Percentiles rank a stretch among this genome's conserved stretches.
phyloP scores from a whole-genome alignment of 2,113 vertebrate species.

The Urocolius indicus region DNA sequence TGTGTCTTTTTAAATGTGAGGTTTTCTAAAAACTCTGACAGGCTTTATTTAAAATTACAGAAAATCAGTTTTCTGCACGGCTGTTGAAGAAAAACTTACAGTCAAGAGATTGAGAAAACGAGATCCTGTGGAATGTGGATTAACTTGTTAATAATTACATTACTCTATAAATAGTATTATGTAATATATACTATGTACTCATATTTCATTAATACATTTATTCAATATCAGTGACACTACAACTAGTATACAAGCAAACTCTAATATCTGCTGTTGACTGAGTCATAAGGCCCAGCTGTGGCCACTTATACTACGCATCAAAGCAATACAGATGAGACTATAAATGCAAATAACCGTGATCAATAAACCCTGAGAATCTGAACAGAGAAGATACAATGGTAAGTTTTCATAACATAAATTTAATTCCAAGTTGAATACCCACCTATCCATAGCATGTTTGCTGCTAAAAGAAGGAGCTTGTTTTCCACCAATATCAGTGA shows the following conservation, averaged over 20 bases:
- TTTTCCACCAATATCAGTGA: neutral
- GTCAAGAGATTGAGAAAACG: neutral
- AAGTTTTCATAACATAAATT: neutral
- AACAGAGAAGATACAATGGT: neutral
- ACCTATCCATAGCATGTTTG: neutral
- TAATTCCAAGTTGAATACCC: neutral
- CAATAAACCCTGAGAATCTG: neutral
- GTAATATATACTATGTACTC: neutral
- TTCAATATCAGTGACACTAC: neutral
- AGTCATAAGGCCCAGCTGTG: neutral
- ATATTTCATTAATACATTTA: neutral
- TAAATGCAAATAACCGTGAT: neutral
- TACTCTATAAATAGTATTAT: neutral
- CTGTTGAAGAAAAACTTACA: neutral
- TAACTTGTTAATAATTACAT: neutral
- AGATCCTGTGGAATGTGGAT: neutral
- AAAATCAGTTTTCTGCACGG: neutral
- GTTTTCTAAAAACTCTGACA: no score
- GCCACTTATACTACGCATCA: neutral
- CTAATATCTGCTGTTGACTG: neutral
- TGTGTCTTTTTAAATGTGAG: no score
- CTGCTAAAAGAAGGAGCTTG: neutral
- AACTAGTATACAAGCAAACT: neutral
- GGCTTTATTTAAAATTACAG: neutral
- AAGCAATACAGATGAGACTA: neutral